These are phyloP conservation scores for Scarus forsteni DNA, from an alignment of 2,797 vertebrate genomes.

Conservation along the genomic window DNA sequence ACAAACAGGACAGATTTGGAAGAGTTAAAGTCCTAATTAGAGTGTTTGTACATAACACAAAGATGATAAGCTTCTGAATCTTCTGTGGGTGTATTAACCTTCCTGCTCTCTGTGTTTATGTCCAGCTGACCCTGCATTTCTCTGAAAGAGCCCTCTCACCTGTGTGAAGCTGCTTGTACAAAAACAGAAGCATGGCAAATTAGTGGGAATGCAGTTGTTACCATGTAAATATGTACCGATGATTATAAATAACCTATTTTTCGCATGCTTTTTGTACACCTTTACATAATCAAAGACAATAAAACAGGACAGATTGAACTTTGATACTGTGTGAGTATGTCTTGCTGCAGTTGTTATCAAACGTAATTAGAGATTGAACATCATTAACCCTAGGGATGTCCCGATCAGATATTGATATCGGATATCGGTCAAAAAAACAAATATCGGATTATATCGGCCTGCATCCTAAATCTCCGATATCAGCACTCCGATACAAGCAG, in stretches of 20 bases:
- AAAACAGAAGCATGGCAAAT: constrained; percentile 81
- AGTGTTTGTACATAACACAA: constrained; percentile 33
- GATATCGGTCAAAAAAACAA: too few relatives aligned
- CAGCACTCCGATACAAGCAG: too few relatives aligned
- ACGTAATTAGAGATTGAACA: too few relatives aligned
- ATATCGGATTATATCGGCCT: too few relatives aligned
- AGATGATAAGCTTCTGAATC: constrained; percentile 36
- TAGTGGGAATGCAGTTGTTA: constrained; percentile 77
- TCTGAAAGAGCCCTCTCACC: constrained; percentile 72
- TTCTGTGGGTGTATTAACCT: constrained; percentile 58
- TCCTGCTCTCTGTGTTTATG: constrained; percentile 57
- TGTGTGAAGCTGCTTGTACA: constrained; percentile 29
- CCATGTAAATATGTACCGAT: constrained; percentile 93
- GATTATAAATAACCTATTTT: constrained; percentile 92
- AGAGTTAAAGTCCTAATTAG: constrained; percentile 22
- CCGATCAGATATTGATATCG: too few relatives aligned
- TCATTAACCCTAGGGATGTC: too few relatives aligned
- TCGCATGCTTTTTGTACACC: constrained; percentile 94
- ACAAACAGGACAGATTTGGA: background rate
- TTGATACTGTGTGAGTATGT: constrained; percentile 17
- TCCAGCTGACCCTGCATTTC: constrained; percentile 49
- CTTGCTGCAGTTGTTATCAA: background rate
- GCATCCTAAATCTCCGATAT: too few relatives aligned
- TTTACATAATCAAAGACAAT: constrained; percentile 82
- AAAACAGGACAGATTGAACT: constrained; percentile 66